These are phyloP conservation scores for Ochotona curzoniae DNA, from an alignment of 2,113 vertebrate genomes.

Conservation along the genomic window DNA sequence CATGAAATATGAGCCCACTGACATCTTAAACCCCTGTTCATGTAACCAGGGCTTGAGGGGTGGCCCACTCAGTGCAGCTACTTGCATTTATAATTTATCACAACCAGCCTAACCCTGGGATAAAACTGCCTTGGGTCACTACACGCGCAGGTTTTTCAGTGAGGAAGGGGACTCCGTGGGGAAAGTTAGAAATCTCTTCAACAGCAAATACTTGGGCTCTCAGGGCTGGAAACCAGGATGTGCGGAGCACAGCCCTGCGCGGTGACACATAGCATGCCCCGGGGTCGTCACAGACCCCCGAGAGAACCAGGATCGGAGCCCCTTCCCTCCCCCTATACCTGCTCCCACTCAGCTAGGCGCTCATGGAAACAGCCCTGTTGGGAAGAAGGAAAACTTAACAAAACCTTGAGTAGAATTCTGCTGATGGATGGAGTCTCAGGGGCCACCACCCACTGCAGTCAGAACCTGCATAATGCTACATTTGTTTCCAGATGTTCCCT, in stretches of 20 bases:
- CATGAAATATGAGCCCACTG: conserved; percentile 54
- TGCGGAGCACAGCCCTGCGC: not conserved
- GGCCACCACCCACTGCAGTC: conserved; percentile 31
- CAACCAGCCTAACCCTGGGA: conserved; percentile 40
- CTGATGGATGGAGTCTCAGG: not conserved
- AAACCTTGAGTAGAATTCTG: not conserved
- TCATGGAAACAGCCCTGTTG: not conserved
- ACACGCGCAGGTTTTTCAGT: not conserved
- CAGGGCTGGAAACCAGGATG: not conserved
- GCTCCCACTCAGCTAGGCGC: not conserved
- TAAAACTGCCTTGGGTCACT: not conserved
- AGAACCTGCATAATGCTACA: not conserved
- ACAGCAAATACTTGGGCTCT: not conserved
- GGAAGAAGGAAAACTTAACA: not conserved
- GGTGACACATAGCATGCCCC: not conserved
- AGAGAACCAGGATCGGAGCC: not conserved
- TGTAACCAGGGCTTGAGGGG: conserved; percentile 33
- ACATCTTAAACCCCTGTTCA: conserved; percentile 68
- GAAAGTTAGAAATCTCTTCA: conserved; percentile 9
- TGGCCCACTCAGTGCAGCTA: not conserved
- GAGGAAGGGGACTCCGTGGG: not conserved
- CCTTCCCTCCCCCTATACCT: not conserved
- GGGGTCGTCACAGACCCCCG: not conserved
- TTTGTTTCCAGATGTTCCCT: not conserved
- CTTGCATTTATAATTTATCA: conserved; percentile 66